These are phyloP conservation scores for Cardiocondyla obscurior DNA, from an alignment of 1,140 invertebrate species.

Conservation along the genomic window DNA sequence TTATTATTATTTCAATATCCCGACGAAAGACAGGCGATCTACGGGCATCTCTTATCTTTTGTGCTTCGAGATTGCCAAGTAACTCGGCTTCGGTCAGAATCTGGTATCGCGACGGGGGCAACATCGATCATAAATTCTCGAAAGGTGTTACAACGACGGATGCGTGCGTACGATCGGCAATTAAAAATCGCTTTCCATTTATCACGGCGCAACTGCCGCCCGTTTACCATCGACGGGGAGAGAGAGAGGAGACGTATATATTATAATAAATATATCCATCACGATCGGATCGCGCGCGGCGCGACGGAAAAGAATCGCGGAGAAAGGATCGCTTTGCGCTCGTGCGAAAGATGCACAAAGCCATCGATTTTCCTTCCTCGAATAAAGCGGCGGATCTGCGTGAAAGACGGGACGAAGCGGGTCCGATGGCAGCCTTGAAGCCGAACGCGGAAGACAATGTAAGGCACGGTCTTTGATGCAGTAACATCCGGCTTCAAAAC, in stretches of 20 bases:
- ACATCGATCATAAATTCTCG: constrained; percentile 36
- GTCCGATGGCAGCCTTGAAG: constrained; percentile 58
- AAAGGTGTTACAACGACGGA: neutral
- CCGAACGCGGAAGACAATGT: constrained; percentile 46
- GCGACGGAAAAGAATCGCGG: constrained; percentile 7
- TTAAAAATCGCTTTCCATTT: constrained; percentile 47
- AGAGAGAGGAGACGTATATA: too few species aligned
- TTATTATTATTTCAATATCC: neutral
- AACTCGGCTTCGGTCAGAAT: constrained; percentile 26
- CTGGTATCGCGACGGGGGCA: constrained; percentile 3
- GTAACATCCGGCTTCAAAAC: constrained; percentile 63
- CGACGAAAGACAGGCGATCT: neutral
- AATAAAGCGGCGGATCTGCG: neutral
- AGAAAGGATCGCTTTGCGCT: constrained; percentile 14
- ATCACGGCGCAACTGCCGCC: constrained; percentile 45
- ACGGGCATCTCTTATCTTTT: constrained; percentile 12
- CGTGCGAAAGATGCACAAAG: too few species aligned
- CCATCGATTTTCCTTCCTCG: constrained; percentile 13
- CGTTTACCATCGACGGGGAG: constrained; percentile 32
- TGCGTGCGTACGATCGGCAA: neutral
- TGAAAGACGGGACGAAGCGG: constrained; percentile 47
- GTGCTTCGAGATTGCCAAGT: neutral
- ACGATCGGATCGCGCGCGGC: neutral
- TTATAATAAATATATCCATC: too few species aligned
- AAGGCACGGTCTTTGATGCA: constrained; percentile 39